Percentiles rank a stretch among this genome's conserved stretches.
Evolutionary conservation across 2,797 vertebrate species (phyloP).

Genomic region (Artibeus jamaicensis): DNA sequence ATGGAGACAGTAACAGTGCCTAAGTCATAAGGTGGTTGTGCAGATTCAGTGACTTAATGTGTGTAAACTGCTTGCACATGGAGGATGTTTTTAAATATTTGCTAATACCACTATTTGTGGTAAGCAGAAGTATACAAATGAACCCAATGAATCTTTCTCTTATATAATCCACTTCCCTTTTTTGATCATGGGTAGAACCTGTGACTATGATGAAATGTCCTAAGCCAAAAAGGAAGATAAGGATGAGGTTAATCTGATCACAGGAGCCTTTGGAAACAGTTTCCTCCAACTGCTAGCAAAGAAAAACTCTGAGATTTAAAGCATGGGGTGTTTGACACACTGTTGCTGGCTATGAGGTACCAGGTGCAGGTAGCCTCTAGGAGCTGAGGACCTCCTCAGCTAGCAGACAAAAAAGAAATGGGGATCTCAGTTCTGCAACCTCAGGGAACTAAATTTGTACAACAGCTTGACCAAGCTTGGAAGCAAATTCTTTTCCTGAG

Average conservation of each 20-base stretch:
- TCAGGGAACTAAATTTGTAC: not conserved
- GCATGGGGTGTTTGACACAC: rapidly evolving
- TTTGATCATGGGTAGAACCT: not conserved
- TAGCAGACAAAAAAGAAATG: not conserved
- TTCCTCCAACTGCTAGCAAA: not conserved
- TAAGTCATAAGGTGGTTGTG: not conserved
- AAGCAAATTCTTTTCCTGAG: not conserved
- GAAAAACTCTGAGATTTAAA: not conserved
- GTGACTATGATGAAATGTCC: not conserved
- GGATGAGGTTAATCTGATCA: not conserved
- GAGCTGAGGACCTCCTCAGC: not conserved
- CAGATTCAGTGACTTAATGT: not conserved
- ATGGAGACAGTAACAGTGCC: not conserved
- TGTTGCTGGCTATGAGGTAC: not conserved
- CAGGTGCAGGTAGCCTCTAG: not conserved
- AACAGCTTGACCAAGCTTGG: not conserved
- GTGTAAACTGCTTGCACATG: not conserved
- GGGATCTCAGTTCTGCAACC: not conserved
- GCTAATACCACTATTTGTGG: not conserved
- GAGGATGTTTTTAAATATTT: not conserved
- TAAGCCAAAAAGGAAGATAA: not conserved
- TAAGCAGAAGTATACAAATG: not conserved
- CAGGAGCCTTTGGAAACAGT: not conserved
- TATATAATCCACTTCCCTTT: not conserved
- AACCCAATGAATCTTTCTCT: not conserved